A percentile compares a stretch with the other conserved stretches of the same genome.
phyloP scores from a whole-genome alignment of 2,888 invertebrate genomes.

The Acronicta psi region DNA sequence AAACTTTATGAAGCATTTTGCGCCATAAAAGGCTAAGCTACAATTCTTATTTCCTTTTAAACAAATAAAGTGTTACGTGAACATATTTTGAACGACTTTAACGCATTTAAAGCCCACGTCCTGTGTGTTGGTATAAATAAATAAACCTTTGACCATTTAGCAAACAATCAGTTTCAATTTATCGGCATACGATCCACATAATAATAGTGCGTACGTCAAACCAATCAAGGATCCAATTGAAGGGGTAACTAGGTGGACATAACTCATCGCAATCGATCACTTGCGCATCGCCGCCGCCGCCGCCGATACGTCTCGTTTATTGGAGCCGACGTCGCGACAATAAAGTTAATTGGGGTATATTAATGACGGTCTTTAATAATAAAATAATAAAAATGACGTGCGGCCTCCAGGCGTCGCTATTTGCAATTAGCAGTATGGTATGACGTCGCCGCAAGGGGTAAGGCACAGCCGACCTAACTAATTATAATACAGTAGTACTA shows the following conservation, averaged over 20 bases:
- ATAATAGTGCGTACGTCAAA: constrained; percentile 84
- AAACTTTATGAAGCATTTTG: constrained; percentile 71
- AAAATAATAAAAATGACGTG: constrained; percentile 83
- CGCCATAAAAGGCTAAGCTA: constrained; percentile 67
- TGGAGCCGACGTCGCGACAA: constrained; percentile 82
- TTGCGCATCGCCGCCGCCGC: constrained; percentile 71
- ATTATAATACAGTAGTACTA: too few relatives aligned
- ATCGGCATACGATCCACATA: constrained; percentile 75
- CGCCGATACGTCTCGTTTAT: constrained; percentile 81
- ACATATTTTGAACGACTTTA: constrained; percentile 42
- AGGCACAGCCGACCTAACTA: too few relatives aligned
- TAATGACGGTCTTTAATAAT: constrained; percentile 83
- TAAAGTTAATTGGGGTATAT: constrained; percentile 86
- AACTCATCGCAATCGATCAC: constrained; percentile 85
- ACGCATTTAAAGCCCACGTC: constrained; percentile 41
- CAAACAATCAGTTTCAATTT: constrained; percentile 84
- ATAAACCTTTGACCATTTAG: constrained; percentile 66
- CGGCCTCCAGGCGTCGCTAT: constrained; percentile 69
- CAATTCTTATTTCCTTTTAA: constrained; percentile 63
- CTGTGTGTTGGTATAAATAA: constrained; percentile 50
- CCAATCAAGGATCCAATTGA: constrained; percentile 88
- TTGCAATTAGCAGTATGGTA: constrained; percentile 70
- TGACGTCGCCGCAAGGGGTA: constrained; percentile 28
- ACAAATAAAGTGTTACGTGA: constrained; percentile 58
- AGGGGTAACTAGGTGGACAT: constrained; percentile 87